These are phyloP conservation scores for Xerus rutilus DNA, from an alignment of 2,797 vertebrate species.

Conservation along the genomic window DNA sequence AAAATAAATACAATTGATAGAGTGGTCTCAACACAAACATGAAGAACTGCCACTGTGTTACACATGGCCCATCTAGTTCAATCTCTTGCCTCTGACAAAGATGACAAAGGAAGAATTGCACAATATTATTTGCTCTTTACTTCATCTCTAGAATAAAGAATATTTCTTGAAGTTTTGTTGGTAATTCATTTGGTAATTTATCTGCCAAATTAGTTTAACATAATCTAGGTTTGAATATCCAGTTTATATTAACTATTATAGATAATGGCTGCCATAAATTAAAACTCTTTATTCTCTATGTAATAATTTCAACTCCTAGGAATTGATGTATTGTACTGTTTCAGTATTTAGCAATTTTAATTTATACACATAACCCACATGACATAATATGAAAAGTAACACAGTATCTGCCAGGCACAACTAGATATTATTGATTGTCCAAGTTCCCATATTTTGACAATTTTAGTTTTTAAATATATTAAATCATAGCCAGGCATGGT, in stretches of 20 bases:
- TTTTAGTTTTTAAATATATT: constrained; percentile 1
- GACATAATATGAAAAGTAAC: not conserved
- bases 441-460: not conserved
- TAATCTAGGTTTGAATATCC: constrained; percentile 35
- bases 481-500: not conserved
- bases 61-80: not conserved
- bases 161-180: not conserved
- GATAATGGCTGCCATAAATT: not conserved
- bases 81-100: not conserved
- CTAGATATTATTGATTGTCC: not conserved
- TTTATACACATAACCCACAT: not conserved
- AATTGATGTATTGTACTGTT: not conserved
- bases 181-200: not conserved
- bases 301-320: not conserved
- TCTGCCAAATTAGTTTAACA: constrained; percentile 37
- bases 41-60: not conserved
- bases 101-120: not conserved
- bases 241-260: constrained; percentile 10
- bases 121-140: not conserved
- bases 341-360: constrained; percentile 42
- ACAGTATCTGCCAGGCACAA: not conserved
- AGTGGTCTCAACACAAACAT: not conserved
- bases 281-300: not conserved
- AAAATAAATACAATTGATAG: constrained; percentile 23
- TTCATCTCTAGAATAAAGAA: not conserved